phyloP scores from a whole-genome alignment of 2,113 vertebrate species.

The Epinephelus moara region DNA sequence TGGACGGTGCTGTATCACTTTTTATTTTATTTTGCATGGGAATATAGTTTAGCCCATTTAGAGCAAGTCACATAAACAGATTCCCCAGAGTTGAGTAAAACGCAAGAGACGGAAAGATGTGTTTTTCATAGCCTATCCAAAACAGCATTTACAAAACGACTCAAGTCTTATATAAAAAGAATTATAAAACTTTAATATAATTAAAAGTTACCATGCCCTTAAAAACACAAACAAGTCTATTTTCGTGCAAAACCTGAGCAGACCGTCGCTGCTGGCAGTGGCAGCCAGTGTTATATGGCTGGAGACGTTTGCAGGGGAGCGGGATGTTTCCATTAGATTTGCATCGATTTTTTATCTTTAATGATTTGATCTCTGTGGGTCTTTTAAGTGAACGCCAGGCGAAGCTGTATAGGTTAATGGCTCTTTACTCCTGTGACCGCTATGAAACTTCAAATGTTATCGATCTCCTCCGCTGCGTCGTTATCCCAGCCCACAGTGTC shows the following conservation, averaged over 20 bases:
- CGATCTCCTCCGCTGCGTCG: constrained; percentile 55
- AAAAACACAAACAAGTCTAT: neutral
- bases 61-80: neutral
- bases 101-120: too few species aligned
- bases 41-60: neutral
- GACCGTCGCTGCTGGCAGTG: neutral
- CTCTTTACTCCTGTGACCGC: constrained; percentile 58
- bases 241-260: neutral
- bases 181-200: neutral
- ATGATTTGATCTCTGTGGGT: constrained; percentile 54
- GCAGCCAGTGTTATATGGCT: neutral
- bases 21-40: neutral
- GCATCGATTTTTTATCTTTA: constrained; percentile 59
- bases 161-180: neutral
- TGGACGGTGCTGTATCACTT: neutral
- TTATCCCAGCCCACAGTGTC: constrained; percentile 52
- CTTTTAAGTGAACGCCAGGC: constrained; percentile 34
- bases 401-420: constrained; percentile 67
- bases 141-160: neutral
- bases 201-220: neutral
- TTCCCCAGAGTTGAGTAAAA: neutral
- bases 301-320: constrained; percentile 7
- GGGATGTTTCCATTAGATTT: constrained; percentile 53
- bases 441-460: constrained; percentile 69
- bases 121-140: neutral